phyloP scores from a whole-genome alignment of 2,113 vertebrate species.

The Platysteira castanea region DNA sequence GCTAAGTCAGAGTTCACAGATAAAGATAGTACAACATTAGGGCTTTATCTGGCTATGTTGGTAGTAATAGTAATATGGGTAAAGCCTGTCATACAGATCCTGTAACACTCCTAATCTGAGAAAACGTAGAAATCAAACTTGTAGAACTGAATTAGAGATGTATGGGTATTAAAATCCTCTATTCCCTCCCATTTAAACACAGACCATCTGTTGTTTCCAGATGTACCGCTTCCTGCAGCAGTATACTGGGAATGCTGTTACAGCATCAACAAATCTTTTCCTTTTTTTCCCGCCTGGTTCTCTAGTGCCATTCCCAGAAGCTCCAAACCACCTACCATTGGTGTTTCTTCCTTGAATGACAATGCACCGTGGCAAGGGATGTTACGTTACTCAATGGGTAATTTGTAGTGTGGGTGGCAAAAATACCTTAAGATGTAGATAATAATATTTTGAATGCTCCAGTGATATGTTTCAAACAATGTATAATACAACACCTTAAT shows the following conservation, averaged over 20 bases:
- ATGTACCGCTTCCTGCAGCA: conserved; percentile 68
- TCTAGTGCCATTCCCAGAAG: conserved; percentile 13
- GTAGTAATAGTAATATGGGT: conserved; percentile 56
- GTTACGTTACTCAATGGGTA: not conserved
- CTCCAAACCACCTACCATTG: not conserved
- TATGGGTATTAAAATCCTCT: conserved; percentile 73
- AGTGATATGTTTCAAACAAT: conserved; percentile 7
- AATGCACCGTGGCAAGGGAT: not conserved
- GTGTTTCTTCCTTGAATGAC: not conserved
- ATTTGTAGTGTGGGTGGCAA: not conserved
- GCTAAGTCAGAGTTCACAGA: conserved; percentile 40
- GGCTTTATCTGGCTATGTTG: conserved; percentile 43
- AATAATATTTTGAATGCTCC: conserved; percentile 20
- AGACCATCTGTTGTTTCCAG: conserved; percentile 79
- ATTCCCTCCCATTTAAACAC: conserved; percentile 69
- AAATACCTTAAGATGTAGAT: not conserved
- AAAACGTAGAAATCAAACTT: conserved; percentile 69
- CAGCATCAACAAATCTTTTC: conserved; percentile 8
- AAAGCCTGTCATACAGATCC: conserved; percentile 61
- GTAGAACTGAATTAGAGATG: conserved; percentile 72
- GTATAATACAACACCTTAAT: conserved; percentile 58
- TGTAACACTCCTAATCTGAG: conserved; percentile 69
- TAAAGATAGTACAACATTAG: conserved; percentile 51
- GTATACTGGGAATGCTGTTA: conserved; percentile 21
- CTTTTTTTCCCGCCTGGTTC: not conserved